Conservation (phyloP, 2,888 invertebrate genomes). For the Limenitis camilla region DNA sequence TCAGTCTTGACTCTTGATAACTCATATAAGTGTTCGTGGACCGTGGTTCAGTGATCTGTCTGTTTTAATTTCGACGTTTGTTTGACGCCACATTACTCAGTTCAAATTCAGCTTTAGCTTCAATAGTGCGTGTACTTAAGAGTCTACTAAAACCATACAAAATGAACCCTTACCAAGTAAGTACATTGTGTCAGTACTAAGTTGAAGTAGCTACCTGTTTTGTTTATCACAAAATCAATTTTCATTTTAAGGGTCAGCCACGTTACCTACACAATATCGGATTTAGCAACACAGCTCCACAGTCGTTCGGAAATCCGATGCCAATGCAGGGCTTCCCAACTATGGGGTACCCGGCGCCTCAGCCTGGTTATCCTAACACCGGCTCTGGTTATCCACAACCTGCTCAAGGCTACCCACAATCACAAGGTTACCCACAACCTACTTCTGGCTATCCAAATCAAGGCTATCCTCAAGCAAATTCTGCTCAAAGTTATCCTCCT, state of each 20-base stretch:
- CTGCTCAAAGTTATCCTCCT: conserved; percentile 38
- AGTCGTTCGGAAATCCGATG: conserved; percentile 67
- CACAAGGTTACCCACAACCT: conserved; percentile 30
- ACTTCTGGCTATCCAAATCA: conserved; percentile 35
- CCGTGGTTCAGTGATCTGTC: no score
- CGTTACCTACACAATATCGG: conserved; percentile 67
- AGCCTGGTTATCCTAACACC: conserved; percentile 45
- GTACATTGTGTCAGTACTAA: conserved; percentile 20
- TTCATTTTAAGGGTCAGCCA: conserved; percentile 63
- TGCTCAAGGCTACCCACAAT: conserved; percentile 36
- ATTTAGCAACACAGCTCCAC: conserved; percentile 64
- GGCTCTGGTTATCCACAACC: conserved; percentile 52
- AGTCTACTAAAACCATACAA: conserved; percentile 19
- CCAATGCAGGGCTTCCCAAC: conserved; percentile 64
- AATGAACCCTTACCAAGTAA: conserved; percentile 62
- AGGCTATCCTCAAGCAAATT: conserved; percentile 30
- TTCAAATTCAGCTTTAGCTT: not conserved
- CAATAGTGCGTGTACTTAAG: conserved; percentile 1
- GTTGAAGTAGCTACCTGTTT: conserved; percentile 32
- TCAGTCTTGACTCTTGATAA: no score
- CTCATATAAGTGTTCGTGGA: no score
- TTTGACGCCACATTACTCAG: no score
- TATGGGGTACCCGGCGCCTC: conserved; percentile 56
- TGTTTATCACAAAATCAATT: conserved; percentile 54
- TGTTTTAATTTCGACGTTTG: no score